Base-by-base conservation (phyloP, 2,113 vertebrate genomes). In the Mustelus asterias region DNA sequence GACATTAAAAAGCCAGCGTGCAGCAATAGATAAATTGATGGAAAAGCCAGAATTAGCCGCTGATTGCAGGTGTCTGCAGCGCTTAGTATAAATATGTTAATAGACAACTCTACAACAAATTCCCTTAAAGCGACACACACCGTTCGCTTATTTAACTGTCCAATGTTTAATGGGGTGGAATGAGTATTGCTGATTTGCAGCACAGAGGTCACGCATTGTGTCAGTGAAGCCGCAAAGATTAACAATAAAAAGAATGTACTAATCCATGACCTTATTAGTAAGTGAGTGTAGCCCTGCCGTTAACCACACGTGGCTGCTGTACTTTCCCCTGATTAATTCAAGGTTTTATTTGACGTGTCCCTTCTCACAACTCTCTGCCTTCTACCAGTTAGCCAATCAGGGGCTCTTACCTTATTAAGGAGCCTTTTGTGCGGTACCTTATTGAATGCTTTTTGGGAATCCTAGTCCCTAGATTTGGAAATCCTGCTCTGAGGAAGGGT, bases 1-100 rank as follows among this genome's bases (percentile, higher is more conserved):
- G 97, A 96, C 96, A 96, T 96, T 96, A 97, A 96, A 96, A 70
- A 96, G 90, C 26, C 90, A 94, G 90, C n/a, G 58, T 41, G 63
- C 63, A 67, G 63, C 48, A 29, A 89, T 67, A 48, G 60, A 22
- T 94, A 69, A 65, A 94, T 94, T 67, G 60, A 94, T 37, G 63
- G 60, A 8, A 94, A 67, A 69, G 37, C 60, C 37, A 24, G 63
- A 67, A 29, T 67, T 69, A 41, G 63, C 63, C 18, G 48, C 60
- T 69, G 33, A 69, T 41, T 63, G 90, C n/a, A 18, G 63, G 26
- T 63, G 60, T 65, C 58, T 65, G 14, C 14, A 20, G 60, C 63
- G 85, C 54, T 88, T 54, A 3, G 85, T 63, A 24, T 67, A 67
- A 67, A 94, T 37, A 65, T 67, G n/a, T 41, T 41, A n/a, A 67